Evolutionary conservation across 2,888 invertebrate genomes (phyloP).

Genomic region (Pandemis cinnamomeana): DNA sequence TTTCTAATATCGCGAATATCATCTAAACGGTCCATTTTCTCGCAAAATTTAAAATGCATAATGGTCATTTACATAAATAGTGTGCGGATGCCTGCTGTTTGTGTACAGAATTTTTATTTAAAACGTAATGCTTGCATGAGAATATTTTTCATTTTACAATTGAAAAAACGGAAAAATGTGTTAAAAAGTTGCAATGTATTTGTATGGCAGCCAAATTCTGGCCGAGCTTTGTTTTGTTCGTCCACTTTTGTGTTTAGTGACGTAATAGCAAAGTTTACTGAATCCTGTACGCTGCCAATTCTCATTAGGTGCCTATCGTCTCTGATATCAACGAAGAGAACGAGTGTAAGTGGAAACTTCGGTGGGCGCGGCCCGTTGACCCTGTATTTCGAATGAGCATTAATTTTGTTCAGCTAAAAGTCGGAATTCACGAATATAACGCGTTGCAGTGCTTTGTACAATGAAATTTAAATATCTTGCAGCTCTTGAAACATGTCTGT

Average conservation of each 20-base stretch:
- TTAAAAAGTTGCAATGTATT: conserved; percentile 11
- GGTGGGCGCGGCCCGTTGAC: conserved; percentile 60
- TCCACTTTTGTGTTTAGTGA: conserved; percentile 18
- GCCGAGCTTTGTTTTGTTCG: not conserved
- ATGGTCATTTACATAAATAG: conserved; percentile 27
- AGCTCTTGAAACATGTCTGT: not conserved
- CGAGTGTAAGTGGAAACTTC: conserved; percentile 62
- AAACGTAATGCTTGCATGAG: conserved; percentile 23
- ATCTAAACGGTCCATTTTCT: conserved; percentile 14
- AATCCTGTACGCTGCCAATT: conserved; percentile 78
- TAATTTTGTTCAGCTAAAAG: conserved; percentile 58
- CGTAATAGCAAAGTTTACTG: conserved; percentile 59
- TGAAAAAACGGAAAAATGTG: conserved; percentile 16
- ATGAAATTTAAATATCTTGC: conserved; percentile 48
- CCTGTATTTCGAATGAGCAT: conserved; percentile 60
- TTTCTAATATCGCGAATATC: conserved; percentile 15
- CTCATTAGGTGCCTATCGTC: conserved; percentile 69
- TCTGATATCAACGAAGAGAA: conserved; percentile 54
- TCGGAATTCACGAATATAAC: conserved; percentile 63
- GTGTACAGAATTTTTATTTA: conserved; percentile 31
- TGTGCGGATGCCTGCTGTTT: conserved; percentile 23
- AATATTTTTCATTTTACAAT: conserved; percentile 19
- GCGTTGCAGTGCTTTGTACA: conserved; percentile 30
- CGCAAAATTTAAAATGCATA: conserved; percentile 26
- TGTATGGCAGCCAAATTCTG: conserved; percentile 15